A percentile compares a stretch with the other conserved stretches of the same genome.
phyloP scores from a whole-genome alignment of 2,113 vertebrate species.

The Danionella cerebrum region DNA sequence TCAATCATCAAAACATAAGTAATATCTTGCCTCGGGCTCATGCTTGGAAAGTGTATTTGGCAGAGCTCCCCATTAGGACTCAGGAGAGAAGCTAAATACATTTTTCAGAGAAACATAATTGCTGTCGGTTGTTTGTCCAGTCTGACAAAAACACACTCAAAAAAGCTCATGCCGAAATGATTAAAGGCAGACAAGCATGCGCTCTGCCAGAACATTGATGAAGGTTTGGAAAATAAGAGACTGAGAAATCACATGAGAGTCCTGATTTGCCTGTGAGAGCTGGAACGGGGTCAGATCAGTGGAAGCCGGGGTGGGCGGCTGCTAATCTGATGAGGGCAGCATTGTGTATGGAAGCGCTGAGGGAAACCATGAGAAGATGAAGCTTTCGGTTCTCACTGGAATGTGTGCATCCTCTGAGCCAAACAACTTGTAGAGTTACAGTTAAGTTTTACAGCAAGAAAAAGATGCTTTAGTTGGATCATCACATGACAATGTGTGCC shows the following conservation, averaged over 20 bases:
- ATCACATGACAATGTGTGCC: background rate
- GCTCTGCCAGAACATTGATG: background rate
- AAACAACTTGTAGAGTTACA: background rate
- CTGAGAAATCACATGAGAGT: slow-evolving; percentile 13
- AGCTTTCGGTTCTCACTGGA: background rate
- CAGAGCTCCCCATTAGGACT: background rate
- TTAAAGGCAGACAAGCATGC: slow-evolving; percentile 3
- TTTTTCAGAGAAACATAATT: background rate
- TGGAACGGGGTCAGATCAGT: slow-evolving; percentile 11
- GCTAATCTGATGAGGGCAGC: slow-evolving; percentile 18
- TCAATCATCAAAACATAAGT: background rate
- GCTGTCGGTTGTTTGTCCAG: background rate
- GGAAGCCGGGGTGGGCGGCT: background rate
- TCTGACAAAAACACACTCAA: background rate
- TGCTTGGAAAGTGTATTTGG: background rate
- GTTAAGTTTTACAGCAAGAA: background rate
- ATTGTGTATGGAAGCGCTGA: background rate
- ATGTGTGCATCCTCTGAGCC: slow-evolving; percentile 2
- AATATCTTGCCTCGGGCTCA: background rate
- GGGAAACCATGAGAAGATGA: background rate
- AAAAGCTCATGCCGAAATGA: slow-evolving; percentile 1
- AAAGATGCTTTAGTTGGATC: background rate
- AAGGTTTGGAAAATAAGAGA: slow-evolving; percentile 4
- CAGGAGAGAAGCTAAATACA: background rate
- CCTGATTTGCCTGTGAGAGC: slow-evolving; percentile 1